A percentile compares a stretch with the other conserved stretches of the same genome.
These are phyloP conservation scores for Formica aserva DNA, from an alignment of 2,888 invertebrate species.

Conservation along the genomic window DNA sequence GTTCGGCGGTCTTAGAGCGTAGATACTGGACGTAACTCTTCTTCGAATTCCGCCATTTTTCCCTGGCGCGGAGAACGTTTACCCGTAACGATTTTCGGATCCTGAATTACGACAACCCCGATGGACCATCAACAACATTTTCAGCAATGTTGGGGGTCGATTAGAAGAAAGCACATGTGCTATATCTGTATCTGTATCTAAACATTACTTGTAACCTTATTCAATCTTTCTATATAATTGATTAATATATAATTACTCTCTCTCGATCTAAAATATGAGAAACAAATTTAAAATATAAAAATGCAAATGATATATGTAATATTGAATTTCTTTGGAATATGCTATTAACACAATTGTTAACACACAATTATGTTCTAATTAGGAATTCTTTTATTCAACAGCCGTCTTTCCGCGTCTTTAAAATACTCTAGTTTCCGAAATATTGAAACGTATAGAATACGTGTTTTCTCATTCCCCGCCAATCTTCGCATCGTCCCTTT, in stretches of 20 bases:
- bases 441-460: slow-evolving; percentile 38
- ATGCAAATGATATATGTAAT: not conserved
- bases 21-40: slow-evolving; percentile 26
- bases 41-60: slow-evolving; percentile 34
- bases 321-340: not conserved
- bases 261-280: not conserved
- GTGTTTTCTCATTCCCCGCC: slow-evolving; percentile 32
- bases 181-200: not conserved
- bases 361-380: not conserved
- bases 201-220: not conserved
- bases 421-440: not conserved
- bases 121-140: slow-evolving; percentile 26
- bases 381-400: slow-evolving; percentile 14
- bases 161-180: not conserved
- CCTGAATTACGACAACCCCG: slow-evolving; percentile 19
- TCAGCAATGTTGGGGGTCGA: not conserved
- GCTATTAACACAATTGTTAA: not conserved
- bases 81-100: not conserved
- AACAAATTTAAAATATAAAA: not conserved
- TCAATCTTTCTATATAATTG: not conserved
- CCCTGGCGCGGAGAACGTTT: not conserved
- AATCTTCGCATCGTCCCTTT: slow-evolving; percentile 6
- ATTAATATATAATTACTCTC: not conserved
- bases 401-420: not conserved
- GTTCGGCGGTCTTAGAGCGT: not conserved